Percentiles rank a stretch among this genome's conserved stretches.
Evolutionary conservation across 2,797 vertebrate species (phyloP).

Genomic region (Apogon hyalosoma): DNA sequence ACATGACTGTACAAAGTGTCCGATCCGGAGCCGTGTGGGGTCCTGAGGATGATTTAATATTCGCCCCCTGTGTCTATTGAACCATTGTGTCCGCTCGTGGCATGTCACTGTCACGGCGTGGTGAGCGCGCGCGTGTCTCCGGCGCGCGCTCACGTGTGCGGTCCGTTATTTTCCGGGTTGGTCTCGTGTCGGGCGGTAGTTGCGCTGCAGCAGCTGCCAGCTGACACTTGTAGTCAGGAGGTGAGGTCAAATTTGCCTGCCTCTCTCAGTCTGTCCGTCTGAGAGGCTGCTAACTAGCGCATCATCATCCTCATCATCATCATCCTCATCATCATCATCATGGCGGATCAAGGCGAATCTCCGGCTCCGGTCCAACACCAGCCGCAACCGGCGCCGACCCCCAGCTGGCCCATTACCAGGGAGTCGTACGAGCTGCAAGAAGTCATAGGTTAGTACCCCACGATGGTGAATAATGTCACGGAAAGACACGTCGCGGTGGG

Average conservation of each 20-base stretch:
- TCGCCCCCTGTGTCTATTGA: constrained; percentile 24
- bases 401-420: constrained; percentile 94
- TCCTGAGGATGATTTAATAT: neutral
- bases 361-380: constrained; percentile 85
- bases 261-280: constrained; percentile 33
- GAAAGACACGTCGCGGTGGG: constrained; percentile 11
- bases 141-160: constrained; percentile 30
- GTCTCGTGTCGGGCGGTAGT: constrained; percentile 70
- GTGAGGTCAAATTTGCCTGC: constrained; percentile 69
- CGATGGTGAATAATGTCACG: constrained; percentile 1
- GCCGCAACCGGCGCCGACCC: constrained; percentile 79
- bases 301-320: constrained; percentile 52
- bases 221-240: constrained; percentile 80
- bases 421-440: constrained; percentile 98
- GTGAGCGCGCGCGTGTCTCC: constrained; percentile 1
- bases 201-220: constrained; percentile 74
- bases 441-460: constrained; percentile 93
- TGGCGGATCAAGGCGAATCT: constrained; percentile 93
- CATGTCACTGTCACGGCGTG: constrained; percentile 4
- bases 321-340: constrained; percentile 83
- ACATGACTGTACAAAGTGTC: too few species aligned
- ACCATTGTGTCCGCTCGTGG: neutral
- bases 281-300: constrained; percentile 72
- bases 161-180: constrained; percentile 82
- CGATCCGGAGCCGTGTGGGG: too few species aligned